Base-by-base conservation (phyloP, 2,888 invertebrate genomes). In the Platypus cylindrus region DNA sequence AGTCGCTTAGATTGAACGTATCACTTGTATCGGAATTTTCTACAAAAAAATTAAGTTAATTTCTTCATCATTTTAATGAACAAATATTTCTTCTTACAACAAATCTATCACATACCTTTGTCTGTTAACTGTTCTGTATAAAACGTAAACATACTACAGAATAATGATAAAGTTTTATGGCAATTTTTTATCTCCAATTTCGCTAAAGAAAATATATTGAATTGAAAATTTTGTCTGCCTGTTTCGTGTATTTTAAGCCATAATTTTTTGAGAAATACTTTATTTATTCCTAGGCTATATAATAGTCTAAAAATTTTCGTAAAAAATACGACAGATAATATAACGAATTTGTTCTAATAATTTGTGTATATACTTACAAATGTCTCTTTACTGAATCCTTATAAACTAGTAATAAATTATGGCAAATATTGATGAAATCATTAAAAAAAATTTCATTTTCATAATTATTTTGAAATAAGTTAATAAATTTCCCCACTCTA, bases 371-470 rank as follows among this genome's bases (percentile, higher is more conserved):
- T 23, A 54, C 65, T 59, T 58, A 83, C 85, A 85, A 81, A 63
- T 82, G 85, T 54, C 83, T 84, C 56, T 86, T 84, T 46, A 89
- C 70, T 1, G 87, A 81, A 56, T 81, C 70, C 55, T 78, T 78
- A 55, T 85, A 80, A 48, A 83, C 79, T 45, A 85, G 68, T 55
- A 91, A 64, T 31, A 91, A 64, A 60, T 84, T 79, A 61, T 91
- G 86, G 53, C 87, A 87, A 33, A 91, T 71, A 54, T 76, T 48
- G 1, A 57, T 56, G 32, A 60, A 49, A 1, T 58, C 49, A 23
- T 48, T 50, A 34, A 62, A 40, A 12, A 62, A 47, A 30, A 54
- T 49, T 26, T 55, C 57, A 43, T 59, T 52, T 17, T 57, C 49
- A 15, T 41, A 47, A 40, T 63, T 54, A 12, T 50, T 57, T 29